Base-by-base conservation (phyloP, 2,888 invertebrate genomes). In the Pediacus dermestoides region DNA sequence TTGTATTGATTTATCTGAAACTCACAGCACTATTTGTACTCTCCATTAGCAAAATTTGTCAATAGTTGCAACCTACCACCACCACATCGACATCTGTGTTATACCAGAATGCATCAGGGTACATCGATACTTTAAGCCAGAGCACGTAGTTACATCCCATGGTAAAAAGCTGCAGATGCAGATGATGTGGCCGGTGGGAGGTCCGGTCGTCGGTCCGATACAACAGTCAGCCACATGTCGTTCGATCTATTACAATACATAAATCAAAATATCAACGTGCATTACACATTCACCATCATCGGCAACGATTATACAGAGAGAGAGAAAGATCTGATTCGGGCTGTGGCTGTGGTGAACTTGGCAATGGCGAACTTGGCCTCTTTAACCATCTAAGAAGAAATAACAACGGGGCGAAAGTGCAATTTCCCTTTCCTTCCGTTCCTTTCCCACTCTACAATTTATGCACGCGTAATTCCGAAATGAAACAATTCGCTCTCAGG, bases 321-420 rank as follows among this genome's bases (percentile, higher is more conserved):
- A n/a, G n/a, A n/a, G n/a, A n/a, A n/a, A n/a, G n/a, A n/a, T n/a
- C n/a, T n/a, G n/a, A n/a, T n/a, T n/a, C n/a, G n/a, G n/a, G n/a
- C n/a, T n/a, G n/a, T n/a, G n/a, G n/a, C n/a, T n/a, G n/a, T n/a
- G n/a, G 38, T 55, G 53, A 55, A 55, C 57, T 57, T 55, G 55
- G 42, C 50, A 43, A 41, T 49, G 42, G 37, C 45, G 51, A 50
- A 52, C 56, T 57, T 57, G 57, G 57, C 57, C 57, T 57, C 55
- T 52, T 52, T 55, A 50, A 39, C 51, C 52, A 51, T 39, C 48
- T 36, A 40, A 44, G 46, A 30, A 30, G 28, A 28, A 28, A 14
- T 13, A 3, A 3, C 8, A 28, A 3, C 7, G 14, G 14, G 39
- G 45, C 44, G 48, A 48, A 51, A 51, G 50, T 51, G 42, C 28